Percentiles rank a stretch among this genome's conserved stretches.
Evolutionary conservation across 2,797 vertebrate species (phyloP).

Genomic region (Hozukius guyotensis): DNA sequence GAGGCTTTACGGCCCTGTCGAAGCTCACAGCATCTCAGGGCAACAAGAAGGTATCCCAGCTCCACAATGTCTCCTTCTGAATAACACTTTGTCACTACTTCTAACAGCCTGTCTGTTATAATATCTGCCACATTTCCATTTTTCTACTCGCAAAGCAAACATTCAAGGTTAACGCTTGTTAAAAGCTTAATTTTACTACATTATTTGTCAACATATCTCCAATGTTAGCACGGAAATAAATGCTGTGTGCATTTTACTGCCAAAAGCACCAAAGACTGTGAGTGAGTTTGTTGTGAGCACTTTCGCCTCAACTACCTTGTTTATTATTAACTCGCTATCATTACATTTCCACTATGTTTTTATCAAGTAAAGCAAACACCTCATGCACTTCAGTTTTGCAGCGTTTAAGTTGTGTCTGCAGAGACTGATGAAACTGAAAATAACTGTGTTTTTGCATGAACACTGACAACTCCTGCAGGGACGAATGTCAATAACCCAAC

Average conservation of each 20-base stretch:
- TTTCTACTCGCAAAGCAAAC: conserved; percentile 12
- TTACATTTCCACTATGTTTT: no score
- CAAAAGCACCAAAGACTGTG: conserved; percentile 3
- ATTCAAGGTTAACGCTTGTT: conserved; percentile 34
- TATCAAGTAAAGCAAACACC: no score
- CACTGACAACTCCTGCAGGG: conserved; percentile 35
- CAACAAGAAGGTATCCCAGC: conserved; percentile 44
- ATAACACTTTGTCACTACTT: conserved; percentile 28
- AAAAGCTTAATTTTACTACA: conserved; percentile 41
- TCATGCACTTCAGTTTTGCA: conserved; percentile 18
- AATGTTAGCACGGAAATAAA: conserved; percentile 24
- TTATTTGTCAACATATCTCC: conserved; percentile 32
- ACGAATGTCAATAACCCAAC: conserved; percentile 25
- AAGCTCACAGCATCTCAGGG: conserved; percentile 70
- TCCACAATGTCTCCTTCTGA: background rate
- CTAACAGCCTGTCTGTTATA: background rate
- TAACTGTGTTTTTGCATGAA: background rate
- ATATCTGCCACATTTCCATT: background rate
- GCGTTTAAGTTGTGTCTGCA: background rate
- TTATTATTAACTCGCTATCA: conserved; percentile 10
- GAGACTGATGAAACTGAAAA: background rate
- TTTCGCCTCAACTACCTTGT: conserved; percentile 38
- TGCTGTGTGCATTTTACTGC: conserved; percentile 29
- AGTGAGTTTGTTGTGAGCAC: conserved; percentile 33
- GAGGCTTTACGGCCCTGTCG: conserved; percentile 79